Base-by-base conservation (phyloP, 2,797 vertebrate genomes). In the Molossus molossus region DNA sequence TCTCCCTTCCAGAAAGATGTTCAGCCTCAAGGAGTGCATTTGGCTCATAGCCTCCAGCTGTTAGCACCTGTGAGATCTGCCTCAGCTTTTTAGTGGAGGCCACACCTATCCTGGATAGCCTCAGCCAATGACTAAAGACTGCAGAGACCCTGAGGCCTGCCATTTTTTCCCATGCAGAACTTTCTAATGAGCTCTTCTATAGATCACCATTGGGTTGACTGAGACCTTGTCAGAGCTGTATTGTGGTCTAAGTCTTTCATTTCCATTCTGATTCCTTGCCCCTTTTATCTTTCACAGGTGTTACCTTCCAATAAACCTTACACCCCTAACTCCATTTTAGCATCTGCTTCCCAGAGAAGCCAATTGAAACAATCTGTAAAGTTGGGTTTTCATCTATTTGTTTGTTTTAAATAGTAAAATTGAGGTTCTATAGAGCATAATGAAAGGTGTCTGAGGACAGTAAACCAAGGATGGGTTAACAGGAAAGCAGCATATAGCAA, bases 281-380 rank as follows among this genome's bases (percentile, higher is more conserved):
- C 20, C 25, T 55, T 80, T 50, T n/a, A 9, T 73, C 53, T 58
- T 77, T 58, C 65, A 83, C 17, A 33, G 18, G 15, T 45, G 60
- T 33, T 50, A 58, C 11, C 53, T 53, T 64, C 72, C 72, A 69
- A 40, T 40, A 75, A 94, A 29, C 27, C 5, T 48, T 65, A 25
- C 3, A 9, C 69, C 75, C 37, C 17, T 53, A 64, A 65, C 25
- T 87, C 20, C 37, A 14, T 58, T 45, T 79, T 82, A 90, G 58
- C 53, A 60, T 92, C 62, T 81, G 57, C 62, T 94, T 96, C 81
- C 87, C 50, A 33, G 72, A 84, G 37, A 80, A 70, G n/a, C 17
- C 45, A 62, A 65, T 9, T 53, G 37, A 65, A 33, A 76, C 37
- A 72, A 33, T 75, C 50, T 33, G 6, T 53, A 25, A 89, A 91